A percentile compares a stretch with the other conserved stretches of the same genome.
Evolutionary conservation across 1,140 invertebrate species (phyloP).

Genomic region (Drosophila subobscura): DNA sequence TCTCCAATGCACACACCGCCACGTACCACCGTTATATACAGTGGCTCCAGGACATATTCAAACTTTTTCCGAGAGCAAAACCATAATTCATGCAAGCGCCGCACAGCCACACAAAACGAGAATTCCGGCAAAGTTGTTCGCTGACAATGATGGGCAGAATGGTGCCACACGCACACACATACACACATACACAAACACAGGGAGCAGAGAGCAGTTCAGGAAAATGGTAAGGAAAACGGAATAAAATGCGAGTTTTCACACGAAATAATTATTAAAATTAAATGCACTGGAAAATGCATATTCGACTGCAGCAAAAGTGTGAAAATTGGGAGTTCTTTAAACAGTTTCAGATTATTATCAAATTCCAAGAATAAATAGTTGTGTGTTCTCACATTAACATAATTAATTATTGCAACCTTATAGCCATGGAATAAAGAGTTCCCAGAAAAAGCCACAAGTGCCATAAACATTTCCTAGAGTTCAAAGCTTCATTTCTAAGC

Average conservation of each 20-base stretch:
- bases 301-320: constrained; percentile 20
- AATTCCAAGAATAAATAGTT: too few relatives aligned
- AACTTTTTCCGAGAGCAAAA: constrained; percentile 17
- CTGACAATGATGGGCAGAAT: constrained; percentile 1
- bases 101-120: too few relatives aligned
- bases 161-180: constrained; percentile 2
- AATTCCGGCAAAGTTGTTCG: not conserved
- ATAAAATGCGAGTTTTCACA: not conserved
- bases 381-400: too few relatives aligned
- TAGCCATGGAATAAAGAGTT: too few relatives aligned
- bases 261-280: constrained; percentile 46
- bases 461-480: too few relatives aligned
- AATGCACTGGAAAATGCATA: constrained; percentile 49
- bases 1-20: not conserved
- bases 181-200: too few relatives aligned
- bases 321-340: too few relatives aligned
- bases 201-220: not conserved
- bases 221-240: not conserved
- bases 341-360: too few relatives aligned
- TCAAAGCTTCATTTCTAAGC: too few relatives aligned
- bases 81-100: too few relatives aligned
- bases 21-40: not conserved
- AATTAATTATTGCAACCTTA: too few relatives aligned
- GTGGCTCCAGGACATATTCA: constrained; percentile 17
- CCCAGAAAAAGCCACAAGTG: too few relatives aligned